Conservation (phyloP, 2,888 invertebrate genomes). For the Ariolimax columbianus region DNA sequence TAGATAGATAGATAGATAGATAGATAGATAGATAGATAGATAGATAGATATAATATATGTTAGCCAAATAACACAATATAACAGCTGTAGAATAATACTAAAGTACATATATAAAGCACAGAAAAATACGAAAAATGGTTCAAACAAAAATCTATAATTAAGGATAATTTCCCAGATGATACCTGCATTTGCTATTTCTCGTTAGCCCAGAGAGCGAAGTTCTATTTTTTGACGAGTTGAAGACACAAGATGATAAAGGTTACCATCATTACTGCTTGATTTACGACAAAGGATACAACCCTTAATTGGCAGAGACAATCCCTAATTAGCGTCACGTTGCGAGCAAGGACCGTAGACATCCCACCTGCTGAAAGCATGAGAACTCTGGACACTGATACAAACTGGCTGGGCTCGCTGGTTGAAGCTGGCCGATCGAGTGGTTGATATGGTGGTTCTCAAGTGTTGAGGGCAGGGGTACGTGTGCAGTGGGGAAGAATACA, state of each 20-base stretch:
- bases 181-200: constrained; percentile 4
- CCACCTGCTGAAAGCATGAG: too few relatives aligned
- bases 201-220: not conserved
- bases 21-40: constrained; percentile 24
- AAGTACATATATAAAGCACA: not conserved
- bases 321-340: constrained; percentile 19
- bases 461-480: not conserved
- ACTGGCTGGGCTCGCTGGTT: too few relatives aligned
- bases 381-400: too few relatives aligned
- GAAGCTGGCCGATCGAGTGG: too few relatives aligned
- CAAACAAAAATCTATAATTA: not conserved
- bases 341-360: not conserved
- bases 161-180: constrained; percentile 8
- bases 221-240: not conserved
- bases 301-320: constrained; percentile 28
- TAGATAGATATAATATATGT: not conserved
- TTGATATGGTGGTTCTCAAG: not conserved
- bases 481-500: not conserved
- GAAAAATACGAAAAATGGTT: not conserved
- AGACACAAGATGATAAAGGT: not conserved
- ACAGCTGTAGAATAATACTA: not conserved
- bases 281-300: constrained; percentile 7
- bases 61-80: not conserved
- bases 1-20: constrained; percentile 22
- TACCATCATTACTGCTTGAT: not conserved